Percentiles rank a stretch among this genome's conserved stretches.
Evolutionary conservation across 2,113 vertebrate genomes (phyloP).

Genomic region (Myanophis thanlyinensis): DNA sequence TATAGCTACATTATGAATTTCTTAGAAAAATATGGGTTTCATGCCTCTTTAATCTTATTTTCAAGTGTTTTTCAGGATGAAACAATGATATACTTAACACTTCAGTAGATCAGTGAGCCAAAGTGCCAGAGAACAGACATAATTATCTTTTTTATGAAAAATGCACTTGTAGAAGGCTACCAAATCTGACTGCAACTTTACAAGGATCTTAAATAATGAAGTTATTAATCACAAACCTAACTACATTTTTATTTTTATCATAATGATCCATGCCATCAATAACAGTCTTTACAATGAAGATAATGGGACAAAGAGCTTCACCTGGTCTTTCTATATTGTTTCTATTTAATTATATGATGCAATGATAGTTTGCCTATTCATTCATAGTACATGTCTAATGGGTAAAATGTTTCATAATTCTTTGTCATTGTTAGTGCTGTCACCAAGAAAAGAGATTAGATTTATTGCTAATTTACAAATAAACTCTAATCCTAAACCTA

Average conservation of each 20-base stretch:
- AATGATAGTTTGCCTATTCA: neutral
- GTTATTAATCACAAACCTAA: neutral
- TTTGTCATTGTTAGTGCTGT: neutral
- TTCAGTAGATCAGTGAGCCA: neutral
- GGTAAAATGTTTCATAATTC: neutral
- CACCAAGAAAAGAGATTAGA: neutral
- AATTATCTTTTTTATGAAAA: neutral
- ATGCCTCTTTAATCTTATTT: neutral
- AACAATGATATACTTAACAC: neutral
- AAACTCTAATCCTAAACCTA: neutral
- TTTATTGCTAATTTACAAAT: neutral
- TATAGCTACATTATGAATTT: neutral
- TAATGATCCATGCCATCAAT: neutral
- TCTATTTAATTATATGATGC: neutral
- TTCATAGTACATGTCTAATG: neutral
- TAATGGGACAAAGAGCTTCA: neutral
- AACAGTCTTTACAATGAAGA: neutral
- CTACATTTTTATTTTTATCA: neutral
- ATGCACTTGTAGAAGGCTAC: neutral
- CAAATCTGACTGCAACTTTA: neutral
- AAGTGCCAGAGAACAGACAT: neutral
- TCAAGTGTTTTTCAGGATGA: neutral
- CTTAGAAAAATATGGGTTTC: neutral
- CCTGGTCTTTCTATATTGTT: neutral
- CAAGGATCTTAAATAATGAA: neutral